phyloP scores from a whole-genome alignment of 53 echinoderm and acorn worm genomes.

The Arbacia lixula region DNA sequence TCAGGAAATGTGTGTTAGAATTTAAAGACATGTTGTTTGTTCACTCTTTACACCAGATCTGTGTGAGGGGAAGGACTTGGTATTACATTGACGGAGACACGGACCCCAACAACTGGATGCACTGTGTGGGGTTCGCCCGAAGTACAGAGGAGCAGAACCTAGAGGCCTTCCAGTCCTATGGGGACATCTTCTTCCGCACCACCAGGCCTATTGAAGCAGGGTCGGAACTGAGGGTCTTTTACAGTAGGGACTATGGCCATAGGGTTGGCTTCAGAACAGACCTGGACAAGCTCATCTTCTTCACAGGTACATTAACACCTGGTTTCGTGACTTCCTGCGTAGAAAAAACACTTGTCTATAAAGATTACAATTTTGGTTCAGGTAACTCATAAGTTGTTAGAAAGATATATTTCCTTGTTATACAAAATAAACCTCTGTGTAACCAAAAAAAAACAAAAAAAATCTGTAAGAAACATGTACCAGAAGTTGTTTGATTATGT shows the following conservation, averaged over 20 bases:
- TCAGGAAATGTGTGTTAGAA: too few relatives aligned
- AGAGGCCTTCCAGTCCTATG: constrained; percentile 44
- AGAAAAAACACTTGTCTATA: too few relatives aligned
- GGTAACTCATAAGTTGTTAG: too few relatives aligned
- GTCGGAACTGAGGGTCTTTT: constrained; percentile 37
- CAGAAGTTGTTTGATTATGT: too few relatives aligned
- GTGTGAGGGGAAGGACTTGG: constrained; percentile 35
- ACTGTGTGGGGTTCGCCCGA: constrained; percentile 6
- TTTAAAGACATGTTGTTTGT: too few relatives aligned
- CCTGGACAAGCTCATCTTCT: constrained; percentile 5
- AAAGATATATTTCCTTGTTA: too few relatives aligned
- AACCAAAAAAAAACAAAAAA: too few relatives aligned
- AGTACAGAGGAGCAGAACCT: constrained; percentile 30
- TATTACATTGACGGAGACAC: constrained; percentile 39
- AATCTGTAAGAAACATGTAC: too few relatives aligned
- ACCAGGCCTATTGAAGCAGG: constrained; percentile 13
- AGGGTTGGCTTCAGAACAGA: constrained; percentile 23
- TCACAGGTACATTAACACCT: constrained; percentile 17
- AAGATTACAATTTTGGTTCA: too few relatives aligned
- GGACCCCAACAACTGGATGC: constrained; percentile 50
- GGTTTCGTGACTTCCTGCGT: too few relatives aligned
- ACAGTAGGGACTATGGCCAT: constrained; percentile 16
- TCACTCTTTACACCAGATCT: too few relatives aligned
- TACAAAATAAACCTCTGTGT: too few relatives aligned
- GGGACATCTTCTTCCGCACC: constrained; percentile 46